These are phyloP conservation scores for silkworm (Bombyx mori) DNA, from an alignment of 1,140 invertebrate species.

Conservation along the genomic window DNA sequence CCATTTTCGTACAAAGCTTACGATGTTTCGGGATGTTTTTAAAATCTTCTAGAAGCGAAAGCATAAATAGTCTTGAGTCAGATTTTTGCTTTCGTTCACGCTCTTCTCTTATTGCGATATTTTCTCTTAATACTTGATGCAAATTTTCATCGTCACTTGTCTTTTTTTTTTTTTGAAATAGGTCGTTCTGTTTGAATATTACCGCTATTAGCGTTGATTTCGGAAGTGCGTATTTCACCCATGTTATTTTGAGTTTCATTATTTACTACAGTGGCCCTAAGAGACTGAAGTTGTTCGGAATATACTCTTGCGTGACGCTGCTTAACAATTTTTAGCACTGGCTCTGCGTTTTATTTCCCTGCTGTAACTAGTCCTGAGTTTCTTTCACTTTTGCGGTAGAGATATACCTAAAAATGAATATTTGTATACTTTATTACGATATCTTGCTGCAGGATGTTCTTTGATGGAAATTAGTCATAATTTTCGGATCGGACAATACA, in stretches of 20 bases:
- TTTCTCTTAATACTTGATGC: slow-evolving; percentile 15
- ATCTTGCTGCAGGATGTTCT: slow-evolving; percentile 14
- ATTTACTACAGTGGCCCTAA: slow-evolving; percentile 12
- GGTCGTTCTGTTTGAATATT: slow-evolving; percentile 14
- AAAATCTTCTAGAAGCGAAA: slow-evolving; percentile 16
- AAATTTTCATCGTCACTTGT: slow-evolving; percentile 16
- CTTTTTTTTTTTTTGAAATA: slow-evolving; percentile 15
- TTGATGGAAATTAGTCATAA: neutral
- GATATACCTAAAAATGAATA: slow-evolving; percentile 4
- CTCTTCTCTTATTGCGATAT: slow-evolving; percentile 15
- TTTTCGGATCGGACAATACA: too few relatives aligned
- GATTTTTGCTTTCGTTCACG: slow-evolving; percentile 15
- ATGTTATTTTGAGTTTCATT: slow-evolving; percentile 17
- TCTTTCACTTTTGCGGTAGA: slow-evolving; percentile 1
- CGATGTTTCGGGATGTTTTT: slow-evolving; percentile 14
- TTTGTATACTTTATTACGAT: slow-evolving; percentile 12
- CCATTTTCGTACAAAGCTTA: slow-evolving; percentile 15
- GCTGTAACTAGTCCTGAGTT: slow-evolving; percentile 8
- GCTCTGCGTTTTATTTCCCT: slow-evolving; percentile 9
- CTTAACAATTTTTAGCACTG: slow-evolving; percentile 11
- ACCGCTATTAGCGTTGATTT: slow-evolving; percentile 14
- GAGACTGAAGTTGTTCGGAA: slow-evolving; percentile 17
- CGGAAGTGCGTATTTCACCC: slow-evolving; percentile 10
- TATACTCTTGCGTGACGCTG: slow-evolving; percentile 15
- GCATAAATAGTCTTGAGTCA: slow-evolving; percentile 13